Conservation (phyloP, 2,113 vertebrate genomes). For the Nibea coibor region DNA sequence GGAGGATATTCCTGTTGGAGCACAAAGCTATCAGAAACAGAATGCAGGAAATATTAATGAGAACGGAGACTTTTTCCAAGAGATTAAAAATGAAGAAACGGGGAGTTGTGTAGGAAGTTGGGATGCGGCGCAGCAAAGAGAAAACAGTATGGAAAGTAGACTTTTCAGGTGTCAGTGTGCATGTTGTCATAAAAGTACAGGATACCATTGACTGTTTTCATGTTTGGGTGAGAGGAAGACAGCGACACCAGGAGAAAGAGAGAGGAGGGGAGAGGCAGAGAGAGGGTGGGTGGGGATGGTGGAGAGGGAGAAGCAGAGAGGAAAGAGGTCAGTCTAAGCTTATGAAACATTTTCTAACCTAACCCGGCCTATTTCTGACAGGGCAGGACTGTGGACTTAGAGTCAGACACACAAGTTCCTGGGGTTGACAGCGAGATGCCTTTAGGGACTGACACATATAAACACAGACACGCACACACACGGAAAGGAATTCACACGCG, state of each 20-base stretch:
- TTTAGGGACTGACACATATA: constrained; percentile 53
- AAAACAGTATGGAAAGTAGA: constrained; percentile 29
- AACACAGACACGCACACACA: constrained; percentile 20
- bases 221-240: constrained; percentile 49
- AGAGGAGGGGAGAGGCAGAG: constrained; percentile 13
- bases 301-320: constrained; percentile 51
- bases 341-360: constrained; percentile 83
- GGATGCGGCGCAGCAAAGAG: constrained; percentile 37
- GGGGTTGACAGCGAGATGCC: constrained; percentile 59
- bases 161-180: constrained; percentile 13
- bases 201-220: constrained; percentile 30
- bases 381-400: constrained; percentile 68
- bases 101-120: constrained; percentile 26
- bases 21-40: constrained; percentile 64
- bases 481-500: neutral
- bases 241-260: constrained; percentile 42
- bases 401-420: constrained; percentile 69
- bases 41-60: constrained; percentile 74
- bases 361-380: constrained; percentile 83
- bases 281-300: neutral
- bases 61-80: constrained; percentile 56
- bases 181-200: constrained; percentile 17
- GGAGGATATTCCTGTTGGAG: constrained; percentile 50
- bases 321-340: constrained; percentile 82
- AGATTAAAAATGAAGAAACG: constrained; percentile 65